Percentiles rank a stretch among this genome's conserved stretches.
Evolutionary conservation across 1,140 invertebrate species (phyloP).

Genomic region (Drosophila seguyi): DNA sequence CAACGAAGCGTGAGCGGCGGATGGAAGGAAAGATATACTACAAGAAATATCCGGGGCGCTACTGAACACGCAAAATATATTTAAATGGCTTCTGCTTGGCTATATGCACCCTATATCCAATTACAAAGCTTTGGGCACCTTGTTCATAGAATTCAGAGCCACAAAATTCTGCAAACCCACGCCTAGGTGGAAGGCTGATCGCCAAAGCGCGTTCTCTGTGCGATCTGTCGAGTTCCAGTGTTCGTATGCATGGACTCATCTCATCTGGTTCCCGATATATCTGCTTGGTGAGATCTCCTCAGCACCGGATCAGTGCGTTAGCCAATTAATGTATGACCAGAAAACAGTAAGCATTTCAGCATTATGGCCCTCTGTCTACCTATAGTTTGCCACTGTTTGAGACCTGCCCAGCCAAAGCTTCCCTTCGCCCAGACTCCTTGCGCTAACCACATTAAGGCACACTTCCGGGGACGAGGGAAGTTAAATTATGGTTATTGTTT

Average conservation of each 20-base stretch:
- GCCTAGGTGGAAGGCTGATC: neutral
- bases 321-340: neutral
- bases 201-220: too few species aligned
- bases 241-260: neutral
- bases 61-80: neutral
- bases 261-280: neutral
- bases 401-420: too few species aligned
- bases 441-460: constrained; percentile 69
- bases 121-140: neutral
- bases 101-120: too few species aligned
- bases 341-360: constrained; percentile 9
- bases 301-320: constrained; percentile 1
- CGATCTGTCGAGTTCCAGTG: too few species aligned
- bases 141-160: too few species aligned
- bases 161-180: neutral
- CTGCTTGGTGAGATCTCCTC: neutral
- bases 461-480: constrained; percentile 30
- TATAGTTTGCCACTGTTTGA: neutral
- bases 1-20: constrained; percentile 59
- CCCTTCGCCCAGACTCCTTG: neutral
- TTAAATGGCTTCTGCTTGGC: neutral
- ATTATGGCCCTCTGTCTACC: constrained; percentile 8
- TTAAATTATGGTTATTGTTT: constrained; percentile 84
- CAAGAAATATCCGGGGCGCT: constrained; percentile 1
- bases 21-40: constrained; percentile 19